A percentile compares a stretch with the other conserved stretches of the same genome.
These are phyloP conservation scores for Ornithorhynchus anatinus DNA, from an alignment of 2,113 vertebrate genomes.

Conservation along the genomic window DNA sequence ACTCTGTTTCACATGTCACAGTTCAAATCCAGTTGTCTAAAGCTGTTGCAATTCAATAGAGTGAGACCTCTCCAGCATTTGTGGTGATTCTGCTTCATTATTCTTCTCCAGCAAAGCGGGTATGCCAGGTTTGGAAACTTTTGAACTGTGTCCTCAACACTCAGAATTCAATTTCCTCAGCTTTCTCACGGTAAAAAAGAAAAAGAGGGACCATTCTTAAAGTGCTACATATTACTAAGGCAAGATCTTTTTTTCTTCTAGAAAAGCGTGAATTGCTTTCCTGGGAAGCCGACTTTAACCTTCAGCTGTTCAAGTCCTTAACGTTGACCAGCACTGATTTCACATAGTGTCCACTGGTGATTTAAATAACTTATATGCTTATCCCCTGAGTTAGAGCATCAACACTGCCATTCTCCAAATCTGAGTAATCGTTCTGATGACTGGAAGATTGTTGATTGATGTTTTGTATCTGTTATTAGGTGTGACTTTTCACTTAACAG, in stretches of 20 bases:
- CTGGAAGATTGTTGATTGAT: too few relatives aligned
- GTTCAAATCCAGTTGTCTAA: slow-evolving; percentile 65
- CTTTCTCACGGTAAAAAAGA: slow-evolving; percentile 31
- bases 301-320: background rate
- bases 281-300: background rate
- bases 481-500: too few relatives aligned
- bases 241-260: background rate
- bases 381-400: too few relatives aligned
- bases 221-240: background rate
- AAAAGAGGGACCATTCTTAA: slow-evolving; percentile 2
- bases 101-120: slow-evolving; percentile 62
- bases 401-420: too few relatives aligned
- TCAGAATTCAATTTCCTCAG: slow-evolving; percentile 71
- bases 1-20: slow-evolving; percentile 50
- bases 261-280: background rate
- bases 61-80: slow-evolving; percentile 56
- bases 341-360: too few relatives aligned
- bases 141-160: slow-evolving; percentile 70
- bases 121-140: slow-evolving; percentile 57
- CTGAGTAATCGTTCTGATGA: too few relatives aligned
- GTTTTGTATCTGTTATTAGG: too few relatives aligned
- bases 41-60: slow-evolving; percentile 68
- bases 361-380: too few relatives aligned
- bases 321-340: background rate
- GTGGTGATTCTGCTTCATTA: slow-evolving; percentile 60